Conservation (phyloP, 2,888 invertebrate genomes). For the Hololepta plana region DNA sequence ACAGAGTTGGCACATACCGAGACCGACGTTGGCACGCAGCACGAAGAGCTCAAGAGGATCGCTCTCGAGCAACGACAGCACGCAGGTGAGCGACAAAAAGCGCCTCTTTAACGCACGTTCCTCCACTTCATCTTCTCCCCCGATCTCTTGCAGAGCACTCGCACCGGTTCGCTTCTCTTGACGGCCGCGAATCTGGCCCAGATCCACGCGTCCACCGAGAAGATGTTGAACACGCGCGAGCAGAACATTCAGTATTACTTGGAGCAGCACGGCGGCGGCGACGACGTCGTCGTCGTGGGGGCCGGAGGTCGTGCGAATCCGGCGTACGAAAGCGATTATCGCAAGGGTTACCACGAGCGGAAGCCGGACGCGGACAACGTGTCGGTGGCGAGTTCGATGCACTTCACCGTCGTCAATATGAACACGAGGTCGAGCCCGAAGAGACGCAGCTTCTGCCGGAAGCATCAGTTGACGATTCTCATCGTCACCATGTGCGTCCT, state of each 20-base stretch:
- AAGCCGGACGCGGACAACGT: slow-evolving; percentile 39
- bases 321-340: slow-evolving; percentile 6
- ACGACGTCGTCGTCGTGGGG: slow-evolving; percentile 9
- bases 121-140: not conserved
- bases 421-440: slow-evolving; percentile 31
- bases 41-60: slow-evolving; percentile 50
- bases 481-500: slow-evolving; percentile 68
- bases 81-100: slow-evolving; percentile 39
- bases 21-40: slow-evolving; percentile 52
- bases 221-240: slow-evolving; percentile 11
- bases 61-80: slow-evolving; percentile 56
- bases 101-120: not conserved
- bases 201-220: slow-evolving; percentile 17
- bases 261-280: slow-evolving; percentile 18
- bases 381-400: slow-evolving; percentile 70
- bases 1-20: slow-evolving; percentile 63
- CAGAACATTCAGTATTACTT: slow-evolving; percentile 24
- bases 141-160: slow-evolving; percentile 49
- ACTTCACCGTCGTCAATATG: slow-evolving; percentile 71
- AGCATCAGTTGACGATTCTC: slow-evolving; percentile 64
- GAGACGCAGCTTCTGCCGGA: slow-evolving; percentile 51
- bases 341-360: slow-evolving; percentile 7
- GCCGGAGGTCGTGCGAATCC: slow-evolving; percentile 8
- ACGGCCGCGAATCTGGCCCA: slow-evolving; percentile 54
- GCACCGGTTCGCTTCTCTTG: slow-evolving; percentile 60